phyloP scores from a whole-genome alignment of 2,888 invertebrate species.

The Raillietiella orientalis region DNA sequence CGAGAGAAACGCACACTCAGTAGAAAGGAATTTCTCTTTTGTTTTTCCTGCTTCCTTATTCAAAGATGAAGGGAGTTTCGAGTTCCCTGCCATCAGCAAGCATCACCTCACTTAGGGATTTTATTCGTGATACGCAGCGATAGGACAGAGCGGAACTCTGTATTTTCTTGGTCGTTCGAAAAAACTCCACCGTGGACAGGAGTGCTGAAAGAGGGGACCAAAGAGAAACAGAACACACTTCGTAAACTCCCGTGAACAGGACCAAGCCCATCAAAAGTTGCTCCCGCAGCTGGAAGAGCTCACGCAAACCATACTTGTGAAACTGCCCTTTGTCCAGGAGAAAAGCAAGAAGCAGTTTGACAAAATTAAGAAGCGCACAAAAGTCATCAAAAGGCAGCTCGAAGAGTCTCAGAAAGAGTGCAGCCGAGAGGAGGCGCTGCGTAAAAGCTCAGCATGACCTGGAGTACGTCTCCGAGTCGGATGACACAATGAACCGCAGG shows the following conservation, averaged over 20 bases:
- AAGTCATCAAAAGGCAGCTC: constrained; percentile 69
- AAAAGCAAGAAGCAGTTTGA: constrained; percentile 95
- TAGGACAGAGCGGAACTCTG: no score
- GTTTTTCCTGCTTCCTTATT: no score
- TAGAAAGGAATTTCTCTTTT: no score
- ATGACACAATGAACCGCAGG: constrained; percentile 59
- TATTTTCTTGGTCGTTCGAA: no score
- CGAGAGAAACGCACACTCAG: no score
- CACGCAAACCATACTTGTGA: constrained; percentile 67
- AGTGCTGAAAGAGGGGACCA: no score
- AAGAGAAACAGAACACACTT: constrained; percentile 9
- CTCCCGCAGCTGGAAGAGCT: constrained; percentile 80
- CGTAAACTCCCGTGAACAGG: constrained; percentile 35
- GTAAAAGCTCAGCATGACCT: constrained; percentile 84
- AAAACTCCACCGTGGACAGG: no score
- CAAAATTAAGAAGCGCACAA: constrained; percentile 17
- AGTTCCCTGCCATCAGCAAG: no score
- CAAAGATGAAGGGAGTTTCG: no score
- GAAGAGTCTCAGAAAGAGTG: constrained; percentile 94
- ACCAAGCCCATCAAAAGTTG: constrained; percentile 79
- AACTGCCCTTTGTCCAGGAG: no score
- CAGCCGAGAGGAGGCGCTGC: constrained; percentile 71
- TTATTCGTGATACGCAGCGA: no score
- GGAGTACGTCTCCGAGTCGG: constrained; percentile 79
- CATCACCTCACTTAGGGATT: no score